Percentiles rank a stretch among this genome's conserved stretches.
These are phyloP conservation scores for Sardina pilchardus DNA, from an alignment of 2,113 vertebrate genomes.

Conservation along the genomic window DNA sequence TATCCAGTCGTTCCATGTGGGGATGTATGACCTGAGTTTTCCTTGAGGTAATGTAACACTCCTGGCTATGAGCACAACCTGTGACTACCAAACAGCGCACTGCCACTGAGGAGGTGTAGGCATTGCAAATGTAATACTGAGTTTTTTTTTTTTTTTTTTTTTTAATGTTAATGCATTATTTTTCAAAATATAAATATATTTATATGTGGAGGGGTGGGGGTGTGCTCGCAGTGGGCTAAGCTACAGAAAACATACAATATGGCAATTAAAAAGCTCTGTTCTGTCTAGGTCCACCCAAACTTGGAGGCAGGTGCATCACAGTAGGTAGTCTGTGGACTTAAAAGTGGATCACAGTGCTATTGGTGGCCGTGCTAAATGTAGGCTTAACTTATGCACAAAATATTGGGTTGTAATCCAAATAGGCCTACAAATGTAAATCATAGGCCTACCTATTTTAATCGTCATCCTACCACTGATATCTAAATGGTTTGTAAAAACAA, in stretches of 20 bases:
- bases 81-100: constrained; percentile 40
- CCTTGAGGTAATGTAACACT: constrained; percentile 49
- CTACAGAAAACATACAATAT: background rate
- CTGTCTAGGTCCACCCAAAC: too few species aligned
- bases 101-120: constrained; percentile 42
- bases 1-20: constrained; percentile 38
- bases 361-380: background rate
- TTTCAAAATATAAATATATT: background rate
- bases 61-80: constrained; percentile 47
- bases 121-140: constrained; percentile 50
- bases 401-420: too few species aligned
- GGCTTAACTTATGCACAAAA: too few species aligned
- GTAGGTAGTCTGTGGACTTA: background rate
- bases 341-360: background rate
- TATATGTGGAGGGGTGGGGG: background rate
- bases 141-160: background rate
- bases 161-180: constrained; percentile 20
- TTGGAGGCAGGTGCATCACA: background rate
- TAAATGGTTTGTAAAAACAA: background rate
- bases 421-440: too few species aligned
- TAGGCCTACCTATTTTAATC: too few species aligned
- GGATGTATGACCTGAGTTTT: constrained; percentile 45
- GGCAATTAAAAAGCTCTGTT: too few species aligned
- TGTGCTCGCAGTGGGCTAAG: background rate
- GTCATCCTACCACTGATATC: too few species aligned